phyloP scores from a whole-genome alignment of 2,888 invertebrate genomes.

The Rapana venosa region DNA sequence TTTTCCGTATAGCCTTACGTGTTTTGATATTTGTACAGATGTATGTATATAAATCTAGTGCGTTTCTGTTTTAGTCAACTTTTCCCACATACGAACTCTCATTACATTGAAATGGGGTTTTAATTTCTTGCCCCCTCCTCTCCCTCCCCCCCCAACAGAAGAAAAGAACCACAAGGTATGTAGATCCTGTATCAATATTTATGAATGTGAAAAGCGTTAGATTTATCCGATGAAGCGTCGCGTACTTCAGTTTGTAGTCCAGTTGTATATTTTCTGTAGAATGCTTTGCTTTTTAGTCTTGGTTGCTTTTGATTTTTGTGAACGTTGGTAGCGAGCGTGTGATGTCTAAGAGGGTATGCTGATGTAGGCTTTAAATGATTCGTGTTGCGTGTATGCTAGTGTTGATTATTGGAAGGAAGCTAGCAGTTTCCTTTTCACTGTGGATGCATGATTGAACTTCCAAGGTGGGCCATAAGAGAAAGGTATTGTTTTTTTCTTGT shows the following conservation, averaged over 20 bases:
- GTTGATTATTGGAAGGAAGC: not conserved
- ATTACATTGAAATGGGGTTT: too few relatives aligned
- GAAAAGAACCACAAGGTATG: not conserved
- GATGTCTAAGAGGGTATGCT: not conserved
- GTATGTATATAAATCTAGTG: too few relatives aligned
- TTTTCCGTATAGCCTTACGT: too few relatives aligned
- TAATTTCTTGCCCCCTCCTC: too few relatives aligned
- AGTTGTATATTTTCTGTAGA: conserved; percentile 26
- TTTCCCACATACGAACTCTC: too few relatives aligned
- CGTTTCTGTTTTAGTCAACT: too few relatives aligned
- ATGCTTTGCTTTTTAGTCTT: not conserved
- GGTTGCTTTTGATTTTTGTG: not conserved
- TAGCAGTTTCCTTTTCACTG: not conserved
- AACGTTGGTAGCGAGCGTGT: not conserved
- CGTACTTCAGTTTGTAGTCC: not conserved
- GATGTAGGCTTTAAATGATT: not conserved
- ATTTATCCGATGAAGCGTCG: not conserved
- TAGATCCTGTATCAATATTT: conserved; percentile 15
- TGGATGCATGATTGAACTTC: not conserved
- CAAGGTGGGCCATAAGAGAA: not conserved
- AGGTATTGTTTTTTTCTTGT: not conserved
- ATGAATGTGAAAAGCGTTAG: not conserved
- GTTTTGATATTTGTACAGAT: too few relatives aligned
- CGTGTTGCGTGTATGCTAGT: not conserved
- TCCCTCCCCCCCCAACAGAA: too few relatives aligned